These are phyloP conservation scores for Drosophila anomelani DNA, from an alignment of 2,888 invertebrate genomes.

Conservation along the genomic window DNA sequence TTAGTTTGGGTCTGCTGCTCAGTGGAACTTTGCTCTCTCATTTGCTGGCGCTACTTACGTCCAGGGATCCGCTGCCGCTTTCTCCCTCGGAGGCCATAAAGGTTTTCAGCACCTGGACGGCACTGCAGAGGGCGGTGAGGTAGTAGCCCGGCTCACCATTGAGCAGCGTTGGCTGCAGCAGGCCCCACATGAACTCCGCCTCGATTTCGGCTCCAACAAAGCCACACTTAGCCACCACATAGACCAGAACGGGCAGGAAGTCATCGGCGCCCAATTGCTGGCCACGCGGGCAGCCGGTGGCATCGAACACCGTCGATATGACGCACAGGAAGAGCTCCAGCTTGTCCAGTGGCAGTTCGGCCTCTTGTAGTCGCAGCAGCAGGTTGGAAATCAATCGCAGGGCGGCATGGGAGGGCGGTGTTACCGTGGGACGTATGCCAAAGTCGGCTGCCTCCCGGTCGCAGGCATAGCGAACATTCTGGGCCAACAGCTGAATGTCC, in stretches of 20 bases:
- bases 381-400: constrained; percentile 91
- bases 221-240: constrained; percentile 95
- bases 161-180: constrained; percentile 94
- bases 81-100: constrained; percentile 84
- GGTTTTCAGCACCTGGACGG: constrained; percentile 87
- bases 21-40: background rate
- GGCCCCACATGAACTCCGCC: constrained; percentile 97
- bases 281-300: constrained; percentile 84
- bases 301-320: constrained; percentile 94
- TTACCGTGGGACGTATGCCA: constrained; percentile 87
- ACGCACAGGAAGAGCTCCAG: constrained; percentile 95
- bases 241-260: constrained; percentile 95
- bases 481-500: constrained; percentile 89
- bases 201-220: constrained; percentile 97
- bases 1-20: background rate
- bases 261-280: constrained; percentile 92
- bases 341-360: constrained; percentile 96
- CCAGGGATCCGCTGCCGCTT: constrained; percentile 83
- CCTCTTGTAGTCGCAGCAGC: constrained; percentile 93
- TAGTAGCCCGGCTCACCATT: constrained; percentile 98
- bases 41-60: constrained; percentile 76
- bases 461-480: constrained; percentile 84
- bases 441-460: constrained; percentile 82
- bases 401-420: constrained; percentile 90
- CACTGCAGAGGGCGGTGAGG: constrained; percentile 96